Evolutionary conservation across 2,797 vertebrate species (phyloP).

Genomic region (Ctenochaetus hawaiiensis): DNA sequence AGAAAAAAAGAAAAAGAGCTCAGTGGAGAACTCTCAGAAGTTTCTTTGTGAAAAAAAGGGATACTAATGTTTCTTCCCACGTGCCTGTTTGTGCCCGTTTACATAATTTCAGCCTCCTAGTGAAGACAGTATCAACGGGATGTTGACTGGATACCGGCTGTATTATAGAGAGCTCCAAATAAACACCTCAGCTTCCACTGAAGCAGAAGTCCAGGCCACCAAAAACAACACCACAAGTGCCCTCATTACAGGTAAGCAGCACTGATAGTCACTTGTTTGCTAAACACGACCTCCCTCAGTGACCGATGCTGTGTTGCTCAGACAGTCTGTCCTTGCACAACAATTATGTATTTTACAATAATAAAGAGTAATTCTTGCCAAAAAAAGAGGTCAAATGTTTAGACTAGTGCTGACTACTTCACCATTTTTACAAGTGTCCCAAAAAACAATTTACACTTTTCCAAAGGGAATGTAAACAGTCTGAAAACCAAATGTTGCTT

Average conservation of each 20-base stretch:
- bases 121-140: conserved; percentile 89
- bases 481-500: too few relatives aligned
- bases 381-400: too few relatives aligned
- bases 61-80: neutral
- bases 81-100: conserved; percentile 17
- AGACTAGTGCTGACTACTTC: too few relatives aligned
- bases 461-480: too few relatives aligned
- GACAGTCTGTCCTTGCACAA: neutral
- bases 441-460: too few relatives aligned
- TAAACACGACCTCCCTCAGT: neutral
- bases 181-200: conserved; percentile 49
- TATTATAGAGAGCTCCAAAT: conserved; percentile 92
- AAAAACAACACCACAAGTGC: conserved; percentile 83
- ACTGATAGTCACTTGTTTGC: neutral
- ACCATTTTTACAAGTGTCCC: too few relatives aligned
- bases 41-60: conserved; percentile 4
- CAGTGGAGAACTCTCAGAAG: conserved; percentile 13
- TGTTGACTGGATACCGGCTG: conserved; percentile 92
- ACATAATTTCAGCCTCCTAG: conserved; percentile 87
- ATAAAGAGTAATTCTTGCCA: neutral
- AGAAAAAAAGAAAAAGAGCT: conserved; percentile 32
- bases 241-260: conserved; percentile 87
- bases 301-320: neutral
- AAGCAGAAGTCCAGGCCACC: conserved; percentile 76
- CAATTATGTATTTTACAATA: neutral